Evolutionary conservation across 2,113 vertebrate species (phyloP), one percentile per base, ranked within the genome.

Genomic region (Lasiurus borealis): DNA sequence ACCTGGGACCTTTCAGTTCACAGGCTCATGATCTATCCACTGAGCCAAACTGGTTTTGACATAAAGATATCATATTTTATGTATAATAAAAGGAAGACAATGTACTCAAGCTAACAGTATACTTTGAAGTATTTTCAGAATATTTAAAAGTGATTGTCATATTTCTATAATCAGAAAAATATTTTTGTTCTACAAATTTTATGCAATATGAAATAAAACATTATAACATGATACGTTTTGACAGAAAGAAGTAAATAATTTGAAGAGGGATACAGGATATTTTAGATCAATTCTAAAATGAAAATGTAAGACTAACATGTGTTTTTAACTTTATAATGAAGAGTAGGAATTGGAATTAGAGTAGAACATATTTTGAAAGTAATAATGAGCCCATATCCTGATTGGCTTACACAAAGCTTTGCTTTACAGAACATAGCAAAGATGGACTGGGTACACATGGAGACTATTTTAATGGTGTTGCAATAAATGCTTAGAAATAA

Each of bases 401-500:
- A 18, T 25, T 78, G 50, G 7, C 66, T 87, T 88, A 87, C 4
- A 34, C 69, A 88, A 93, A 90, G 23, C 15, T 18, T 3, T 69
- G 12, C 57, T 83, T 88, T 80, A 88, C 25, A 90, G 50, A 93
- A 59, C 31, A 2, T 12, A 93, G 25, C n/a, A 92, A 66, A 57
- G 62, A 80, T 94, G 21, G 93, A 44, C 54, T 75, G n/a, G 54
- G 18, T 94, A 62, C 68, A 94, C 76, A 92, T 96, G 95, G 59
- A 88, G 85, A 90, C 72, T 46, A 92, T 93, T 96, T 91, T 82
- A 91, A 95, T 80, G 87, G 29, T 77, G 48, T 95, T 96, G 85
- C 54, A 92, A 95, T 93, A 95, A 95, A 62, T 96, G 40, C 76
- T 88, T 91, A 94, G 93, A 92, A 97, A 90, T 52, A 93, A 93